Conservation (phyloP, 2,113 vertebrate genomes). For the Melanerpes formicivorus region DNA sequence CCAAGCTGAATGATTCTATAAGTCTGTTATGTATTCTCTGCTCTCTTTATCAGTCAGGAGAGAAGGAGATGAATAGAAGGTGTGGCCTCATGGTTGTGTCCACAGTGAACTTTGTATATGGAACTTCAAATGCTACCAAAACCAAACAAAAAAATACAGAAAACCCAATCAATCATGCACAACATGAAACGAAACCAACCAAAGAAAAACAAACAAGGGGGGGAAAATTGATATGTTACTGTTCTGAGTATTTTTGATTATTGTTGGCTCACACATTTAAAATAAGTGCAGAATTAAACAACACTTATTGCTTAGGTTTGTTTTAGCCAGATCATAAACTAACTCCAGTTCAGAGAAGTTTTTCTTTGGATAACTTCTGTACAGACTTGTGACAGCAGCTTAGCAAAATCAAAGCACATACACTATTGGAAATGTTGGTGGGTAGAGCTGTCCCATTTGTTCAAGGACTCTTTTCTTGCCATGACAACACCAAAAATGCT, state of each 20-base stretch:
- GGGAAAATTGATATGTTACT: background rate
- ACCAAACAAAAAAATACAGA: background rate
- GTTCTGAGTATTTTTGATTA: background rate
- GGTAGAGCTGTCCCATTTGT: background rate
- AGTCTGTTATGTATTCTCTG: background rate
- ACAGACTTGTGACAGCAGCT: background rate
- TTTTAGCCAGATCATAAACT: background rate
- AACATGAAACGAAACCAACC: no score
- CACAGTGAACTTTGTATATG: background rate
- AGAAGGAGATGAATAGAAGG: background rate
- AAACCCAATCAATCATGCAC: no score
- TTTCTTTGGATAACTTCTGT: no score
- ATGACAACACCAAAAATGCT: background rate
- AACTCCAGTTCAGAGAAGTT: no score
- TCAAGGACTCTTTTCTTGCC: background rate
- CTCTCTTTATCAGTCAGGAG: background rate
- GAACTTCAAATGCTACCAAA: background rate
- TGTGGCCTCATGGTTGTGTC: fast-evolving
- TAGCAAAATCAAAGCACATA: background rate
- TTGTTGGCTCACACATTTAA: background rate
- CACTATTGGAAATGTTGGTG: background rate
- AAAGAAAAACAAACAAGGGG: no score
- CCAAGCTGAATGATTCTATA: background rate
- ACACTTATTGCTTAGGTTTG: background rate
- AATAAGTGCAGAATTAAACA: background rate